Evolutionary conservation across 2,888 invertebrate genomes (phyloP), one percentile per base, ranked within the genome.

Genomic region (Caenorhabditis parvicauda): DNA sequence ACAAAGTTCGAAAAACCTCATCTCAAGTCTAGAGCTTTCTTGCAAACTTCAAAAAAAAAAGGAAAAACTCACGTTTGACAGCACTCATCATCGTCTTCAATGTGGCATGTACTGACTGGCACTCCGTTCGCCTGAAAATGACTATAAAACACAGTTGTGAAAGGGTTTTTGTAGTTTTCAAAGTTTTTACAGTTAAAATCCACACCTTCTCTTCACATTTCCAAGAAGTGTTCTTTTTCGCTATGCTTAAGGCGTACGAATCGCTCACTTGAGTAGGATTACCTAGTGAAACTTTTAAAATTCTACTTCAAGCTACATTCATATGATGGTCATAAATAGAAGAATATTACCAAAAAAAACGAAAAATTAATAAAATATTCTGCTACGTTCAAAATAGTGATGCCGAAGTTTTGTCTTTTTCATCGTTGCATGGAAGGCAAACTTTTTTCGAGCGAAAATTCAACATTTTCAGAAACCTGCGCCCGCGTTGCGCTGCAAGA

Each of bases 41-140:
- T n/a, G n/a, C n/a, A n/a, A n/a, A n/a, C n/a, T n/a, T n/a, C n/a
- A 32, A 32, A 12, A 12, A 17, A 12, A 7, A 7, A 41, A 25
- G 41, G 29, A 17, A 21, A 25, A 42, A 46, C 57, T 54, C n/a
- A 62, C 62, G 47, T 24, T 42, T 62, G 57, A 47, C 43, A 54
- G 48, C 62, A 62, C 29, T 58, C 62, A 38, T 62, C 57, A 44
- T 48, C 42, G 50, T 62, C 62, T 17, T 54, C 44, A 27, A 50
- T 51, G 28, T 57, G 22, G 24, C 51, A 61, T 49, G 56, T 56
- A n/a, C 54, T 54, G 17, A 57, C 57, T 24, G 57, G 54, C 24
- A 43, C 32, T 21, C 62, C 62, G 37, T 62, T 47, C 2, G 62
- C 62, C 62, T 62, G 57, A 7, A 62, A 62, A 41, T 29, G 7